Base-by-base conservation (phyloP, 2,888 invertebrate genomes). In the Helleia helle region DNA sequence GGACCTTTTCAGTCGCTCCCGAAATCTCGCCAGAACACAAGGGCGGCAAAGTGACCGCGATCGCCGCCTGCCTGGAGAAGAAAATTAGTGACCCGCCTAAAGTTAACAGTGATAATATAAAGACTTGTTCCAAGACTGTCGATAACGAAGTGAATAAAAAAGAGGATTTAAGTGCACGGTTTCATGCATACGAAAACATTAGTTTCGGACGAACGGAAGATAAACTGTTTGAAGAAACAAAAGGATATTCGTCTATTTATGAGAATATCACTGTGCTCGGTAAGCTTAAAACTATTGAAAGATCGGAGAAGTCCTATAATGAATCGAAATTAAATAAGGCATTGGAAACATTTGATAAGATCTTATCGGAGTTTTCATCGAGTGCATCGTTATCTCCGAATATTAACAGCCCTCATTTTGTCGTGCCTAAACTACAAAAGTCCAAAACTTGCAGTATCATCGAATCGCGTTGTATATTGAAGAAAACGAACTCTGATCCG, bases 381-480 rank as follows among this genome's bases (percentile, higher is more conserved):
- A 66, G 69, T 48, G 53, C 65, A 3, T 68, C 72, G 13, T 55
- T 70, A 22, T 62, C 64, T 31, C 51, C 66, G 3, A 67, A 65
- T 48, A 49, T 48, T 22, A 56, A 45, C 45, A 71, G 66, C 37
- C 55, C 40, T 40, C 53, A 48, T 52, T 85, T 79, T 47, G 62
- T 72, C 53, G 81, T 87, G 37, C 88, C 88, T 31, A 88, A 87
- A 65, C 66, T 91, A 51, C 87, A 90, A 55, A 91, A 91, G 63
- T 89, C 91, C 1, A 89, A 90, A 61, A 91, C 91, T 51, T 90
- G 90, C 63, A 89, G 89, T 58, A 90, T 90, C 44, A 90, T 90
- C 40, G 90, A 90, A 65, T 90, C 90, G 1, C 87, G 89, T 46
- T 91, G 90, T 61, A 88, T 90, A 51, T 66, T 89, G 38, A 89